Evolutionary conservation across 2,113 vertebrate species (phyloP).

Genomic region (Lagenorhynchus albirostris): DNA sequence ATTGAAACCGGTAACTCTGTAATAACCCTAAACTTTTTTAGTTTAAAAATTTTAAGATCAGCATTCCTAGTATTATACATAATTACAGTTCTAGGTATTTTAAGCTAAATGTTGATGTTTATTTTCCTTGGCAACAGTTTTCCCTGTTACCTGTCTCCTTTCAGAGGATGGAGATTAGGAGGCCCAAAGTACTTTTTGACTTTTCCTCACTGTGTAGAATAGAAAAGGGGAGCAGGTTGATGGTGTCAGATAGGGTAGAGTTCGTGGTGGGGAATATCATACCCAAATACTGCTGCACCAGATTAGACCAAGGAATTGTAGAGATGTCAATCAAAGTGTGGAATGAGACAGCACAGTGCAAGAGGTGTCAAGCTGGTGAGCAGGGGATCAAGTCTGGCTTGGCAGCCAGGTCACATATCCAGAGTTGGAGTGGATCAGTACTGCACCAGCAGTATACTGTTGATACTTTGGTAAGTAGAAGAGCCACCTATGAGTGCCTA

Average conservation of each 20-base stretch:
- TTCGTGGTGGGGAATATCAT: neutral
- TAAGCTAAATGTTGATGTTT: neutral
- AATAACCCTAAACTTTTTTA: neutral
- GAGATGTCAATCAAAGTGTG: neutral
- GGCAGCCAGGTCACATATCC: neutral
- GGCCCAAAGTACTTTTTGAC: neutral
- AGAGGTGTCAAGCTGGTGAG: neutral
- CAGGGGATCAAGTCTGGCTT: neutral
- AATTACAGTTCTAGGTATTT: neutral
- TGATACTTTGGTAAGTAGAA: neutral
- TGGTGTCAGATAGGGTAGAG: neutral
- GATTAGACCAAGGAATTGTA: neutral
- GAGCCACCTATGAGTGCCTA: neutral
- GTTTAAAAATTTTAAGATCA: neutral
- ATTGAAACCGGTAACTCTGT: neutral
- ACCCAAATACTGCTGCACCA: neutral
- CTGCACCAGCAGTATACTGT: neutral
- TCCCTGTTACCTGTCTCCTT: neutral
- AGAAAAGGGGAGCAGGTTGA: neutral
- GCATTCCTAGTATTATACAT: neutral
- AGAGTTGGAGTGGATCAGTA: neutral
- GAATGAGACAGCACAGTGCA: neutral
- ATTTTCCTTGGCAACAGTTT: neutral
- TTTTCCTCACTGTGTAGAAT: neutral
- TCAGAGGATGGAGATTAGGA: neutral